Percentiles rank a stretch among this genome's conserved stretches.
Conservation (phyloP, 2,888 invertebrate species). For the Stramonita haemastoma region DNA sequence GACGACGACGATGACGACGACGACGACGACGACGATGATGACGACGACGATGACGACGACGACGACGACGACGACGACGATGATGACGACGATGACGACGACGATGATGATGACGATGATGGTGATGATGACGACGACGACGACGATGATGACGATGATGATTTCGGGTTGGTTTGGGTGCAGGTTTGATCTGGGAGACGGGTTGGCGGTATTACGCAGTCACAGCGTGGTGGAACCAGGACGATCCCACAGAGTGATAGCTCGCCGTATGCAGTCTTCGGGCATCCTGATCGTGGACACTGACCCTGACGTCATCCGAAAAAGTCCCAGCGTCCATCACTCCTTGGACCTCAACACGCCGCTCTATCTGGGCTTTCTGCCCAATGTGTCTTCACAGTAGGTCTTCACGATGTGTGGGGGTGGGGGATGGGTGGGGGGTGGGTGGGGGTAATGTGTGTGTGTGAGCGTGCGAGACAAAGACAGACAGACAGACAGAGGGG, state of each 20-base stretch:
- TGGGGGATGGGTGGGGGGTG: not conserved
- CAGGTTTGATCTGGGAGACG: constrained; percentile 90
- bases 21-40: too few species aligned
- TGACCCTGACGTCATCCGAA: constrained; percentile 88
- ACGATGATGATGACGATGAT: too few species aligned
- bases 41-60: too few species aligned
- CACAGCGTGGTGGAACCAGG: constrained; percentile 86
- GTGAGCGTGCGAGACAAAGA: too few species aligned
- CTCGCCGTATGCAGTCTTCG: constrained; percentile 89
- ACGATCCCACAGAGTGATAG: constrained; percentile 87
- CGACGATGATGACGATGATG: too few species aligned
- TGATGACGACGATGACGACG: too few species aligned
- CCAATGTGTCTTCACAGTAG: constrained; percentile 70
- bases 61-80: too few species aligned
- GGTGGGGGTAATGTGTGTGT: not conserved
- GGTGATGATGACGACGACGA: too few species aligned
- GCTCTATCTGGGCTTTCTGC: constrained; percentile 88
- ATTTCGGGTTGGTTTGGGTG: not conserved
- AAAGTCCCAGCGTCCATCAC: constrained; percentile 87
- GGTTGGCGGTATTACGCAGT: constrained; percentile 86
- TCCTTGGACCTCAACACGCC: constrained; percentile 89
- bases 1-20: too few species aligned
- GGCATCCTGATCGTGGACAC: constrained; percentile 90
- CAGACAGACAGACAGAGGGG: too few species aligned
- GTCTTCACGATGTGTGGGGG: not conserved